phyloP scores from a whole-genome alignment of 2,888 invertebrate genomes.

The Hesperia comma region DNA sequence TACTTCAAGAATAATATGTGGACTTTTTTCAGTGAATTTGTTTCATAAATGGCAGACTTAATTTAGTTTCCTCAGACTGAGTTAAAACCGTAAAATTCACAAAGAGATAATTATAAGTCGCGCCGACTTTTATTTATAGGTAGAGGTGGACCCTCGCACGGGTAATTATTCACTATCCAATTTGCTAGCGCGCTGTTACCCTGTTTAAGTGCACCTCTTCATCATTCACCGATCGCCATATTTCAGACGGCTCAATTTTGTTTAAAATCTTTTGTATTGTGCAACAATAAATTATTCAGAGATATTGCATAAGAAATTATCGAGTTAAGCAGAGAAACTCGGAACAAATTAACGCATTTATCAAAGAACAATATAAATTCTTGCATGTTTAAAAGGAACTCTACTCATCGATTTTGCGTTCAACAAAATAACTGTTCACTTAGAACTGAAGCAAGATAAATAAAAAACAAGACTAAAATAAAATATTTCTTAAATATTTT shows the following conservation, averaged over 20 bases:
- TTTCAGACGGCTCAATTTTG: constrained; percentile 35
- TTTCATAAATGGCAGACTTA: background rate
- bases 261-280: constrained; percentile 33
- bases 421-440: too few relatives aligned
- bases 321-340: background rate
- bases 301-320: constrained; percentile 4
- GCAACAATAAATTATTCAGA: constrained; percentile 16
- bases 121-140: constrained; percentile 31
- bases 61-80: background rate
- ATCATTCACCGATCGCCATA: constrained; percentile 36
- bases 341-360: background rate
- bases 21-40: too few relatives aligned
- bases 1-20: too few relatives aligned
- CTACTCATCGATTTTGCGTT: too few relatives aligned
- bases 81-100: constrained; percentile 12
- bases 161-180: constrained; percentile 36
- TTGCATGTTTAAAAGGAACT: background rate
- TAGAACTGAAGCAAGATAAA: too few relatives aligned
- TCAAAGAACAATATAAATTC: background rate
- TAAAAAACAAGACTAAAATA: too few relatives aligned
- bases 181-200: constrained; percentile 35
- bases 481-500: too few relatives aligned
- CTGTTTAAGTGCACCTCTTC: constrained; percentile 32
- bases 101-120: constrained; percentile 28
- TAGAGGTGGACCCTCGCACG: constrained; percentile 26